phyloP scores from a whole-genome alignment of 2,113 vertebrate species.

The Hyla sarda region DNA sequence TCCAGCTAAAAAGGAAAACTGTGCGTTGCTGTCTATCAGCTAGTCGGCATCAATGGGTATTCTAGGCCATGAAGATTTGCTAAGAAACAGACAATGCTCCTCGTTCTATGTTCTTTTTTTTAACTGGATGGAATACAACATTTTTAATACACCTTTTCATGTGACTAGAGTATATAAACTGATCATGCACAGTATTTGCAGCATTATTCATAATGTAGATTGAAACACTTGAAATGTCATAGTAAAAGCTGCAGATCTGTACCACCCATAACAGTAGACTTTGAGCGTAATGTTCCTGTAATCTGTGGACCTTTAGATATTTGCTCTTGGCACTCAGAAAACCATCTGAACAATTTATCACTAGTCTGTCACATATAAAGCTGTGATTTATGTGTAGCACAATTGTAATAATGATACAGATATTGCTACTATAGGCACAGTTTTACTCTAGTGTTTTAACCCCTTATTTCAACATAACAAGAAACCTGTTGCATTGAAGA shows the following conservation, averaged over 20 bases:
- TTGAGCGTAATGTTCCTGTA: neutral
- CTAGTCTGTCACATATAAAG: neutral
- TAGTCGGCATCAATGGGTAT: too few relatives aligned
- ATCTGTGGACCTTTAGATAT: neutral
- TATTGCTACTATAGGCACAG: neutral
- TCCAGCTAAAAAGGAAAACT: too few relatives aligned
- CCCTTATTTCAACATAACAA: too few relatives aligned
- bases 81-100: too few relatives aligned
- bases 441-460: too few relatives aligned
- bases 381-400: neutral
- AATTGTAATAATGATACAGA: neutral
- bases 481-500: too few relatives aligned
- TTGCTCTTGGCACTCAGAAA: conserved; percentile 35
- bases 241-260: neutral
- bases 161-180: neutral
- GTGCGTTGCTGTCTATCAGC: too few relatives aligned
- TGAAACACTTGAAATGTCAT: neutral
- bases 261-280: neutral
- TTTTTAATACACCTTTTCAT: neutral
- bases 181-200: neutral
- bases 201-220: neutral
- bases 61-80: too few relatives aligned
- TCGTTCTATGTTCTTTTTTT: too few relatives aligned
- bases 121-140: too few relatives aligned
- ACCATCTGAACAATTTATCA: neutral